Base-by-base conservation (phyloP, 2,797 vertebrate genomes). In the Trachurus trachurus region DNA sequence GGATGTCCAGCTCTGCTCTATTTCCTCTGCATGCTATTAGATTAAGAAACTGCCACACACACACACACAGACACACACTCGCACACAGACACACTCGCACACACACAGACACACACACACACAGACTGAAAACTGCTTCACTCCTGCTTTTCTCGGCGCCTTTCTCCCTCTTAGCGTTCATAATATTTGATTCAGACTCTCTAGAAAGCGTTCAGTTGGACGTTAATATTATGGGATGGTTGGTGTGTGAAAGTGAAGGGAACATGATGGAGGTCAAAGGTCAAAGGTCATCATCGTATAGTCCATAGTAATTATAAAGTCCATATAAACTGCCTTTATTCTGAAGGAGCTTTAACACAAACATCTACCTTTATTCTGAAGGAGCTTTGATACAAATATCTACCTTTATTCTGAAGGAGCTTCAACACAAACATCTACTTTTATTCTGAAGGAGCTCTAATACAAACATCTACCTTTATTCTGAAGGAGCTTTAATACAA, bases 1-100 rank as follows among this genome's bases (percentile, higher is more conserved):
- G 89, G 91, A 89, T 91, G 87, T 89, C 81, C 83, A 89, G 85
- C 85, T 85, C 76, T 83, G 80, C 89, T 87, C 77, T 83, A 77
- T 89, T 87, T 89, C 86, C 81, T 86, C 83, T 88, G 76, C 79
- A 74, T 87, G 75, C 73, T 74, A 78, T 90, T 88, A 87, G 74
- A 88, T 89, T 88, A 85, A 81, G 80, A 83, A 74, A 56, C 78
- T 67, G 22, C 11, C 73, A 40, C 52, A 63, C 64, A 54, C 64
- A 69, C 63, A 47, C 60, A 52, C 52, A 63, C 62, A 67, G 67
- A 61, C 73, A 66, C 63, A 65, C 65, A 52, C 61, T 19, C 40
- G 42, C 37, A 26, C 60, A 59, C 56, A 44, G 31, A 29, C 78
- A 57, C 40, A 68, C 34, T 44, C 39, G 21, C 61, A 21, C 40